Base-by-base conservation (phyloP, 2,888 invertebrate genomes). In the Caenorhabditis sp. region DNA sequence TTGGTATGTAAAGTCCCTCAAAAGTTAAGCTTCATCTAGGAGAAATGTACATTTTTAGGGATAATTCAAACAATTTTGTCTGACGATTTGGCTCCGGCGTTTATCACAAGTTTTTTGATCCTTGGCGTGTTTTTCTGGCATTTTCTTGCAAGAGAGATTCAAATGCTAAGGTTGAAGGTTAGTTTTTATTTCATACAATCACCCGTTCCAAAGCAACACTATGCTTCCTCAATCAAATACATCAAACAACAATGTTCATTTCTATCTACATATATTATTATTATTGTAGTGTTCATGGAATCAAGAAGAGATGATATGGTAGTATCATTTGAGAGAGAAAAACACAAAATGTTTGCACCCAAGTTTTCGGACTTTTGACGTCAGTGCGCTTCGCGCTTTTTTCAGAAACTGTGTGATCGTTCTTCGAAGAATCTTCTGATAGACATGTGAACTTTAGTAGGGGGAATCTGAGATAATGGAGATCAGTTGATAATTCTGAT, bases 351-450 rank as follows among this genome's bases (percentile, higher is more conserved):
- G 43, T 43, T 43, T 43, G 43, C 43, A 43, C 43, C 43, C 43
- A 43, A 43, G 43, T 43, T 43, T 69, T 61, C 69, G 64, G 64
- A 60, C 61, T 64, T 59, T 8, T 50, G 64, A 69, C 69, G 69
- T 69, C 69, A 69, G 52, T 58, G 69, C 50, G 58, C 69, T 69
- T 64, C 64, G 64, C 60, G 63, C 69, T 69, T 69, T 56, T 38
- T 21, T 31, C 36, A 26, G 56, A 52, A 53, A 54, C 54, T 10
- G 31, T n/a, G n/a, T 31, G 4, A 31, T 31, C 31, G 31, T 31
- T 31, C 31, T 31, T 31, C 31, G 31, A 31, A 10, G 31, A 31
- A 31, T 31, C 31, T 36, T 36, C 36, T 36, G 10, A 8, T 36
- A 5, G 36, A 10, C 5, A 36, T 36, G 7, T 8, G 36, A 36